Evolutionary conservation across 2,113 vertebrate genomes (phyloP).

Genomic region (Ochotona princeps): DNA sequence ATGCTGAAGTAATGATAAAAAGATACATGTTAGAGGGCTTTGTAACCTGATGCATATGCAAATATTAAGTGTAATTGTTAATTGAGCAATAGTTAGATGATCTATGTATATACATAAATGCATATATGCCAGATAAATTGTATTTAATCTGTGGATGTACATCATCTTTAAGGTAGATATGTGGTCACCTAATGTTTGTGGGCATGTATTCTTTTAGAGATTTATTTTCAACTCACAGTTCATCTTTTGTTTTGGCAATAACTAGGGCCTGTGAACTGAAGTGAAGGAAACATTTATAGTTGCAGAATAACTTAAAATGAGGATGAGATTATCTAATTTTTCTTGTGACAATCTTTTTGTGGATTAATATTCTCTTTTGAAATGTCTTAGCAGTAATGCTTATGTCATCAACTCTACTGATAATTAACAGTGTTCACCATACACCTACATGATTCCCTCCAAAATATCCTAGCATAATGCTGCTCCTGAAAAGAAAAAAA

Average conservation of each 20-base stretch:
- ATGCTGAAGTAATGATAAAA: neutral
- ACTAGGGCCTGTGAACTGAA: slow-evolving; percentile 81
- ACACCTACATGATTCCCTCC: slow-evolving; percentile 78
- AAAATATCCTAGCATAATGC: slow-evolving; percentile 55
- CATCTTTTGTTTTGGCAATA: slow-evolving; percentile 81
- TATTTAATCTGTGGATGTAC: neutral
- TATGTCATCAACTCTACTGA: slow-evolving; percentile 77
- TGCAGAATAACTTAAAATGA: slow-evolving; percentile 76
- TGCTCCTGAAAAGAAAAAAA: slow-evolving; percentile 68
- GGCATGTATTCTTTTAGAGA: slow-evolving; percentile 72
- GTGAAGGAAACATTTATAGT: slow-evolving; percentile 82
- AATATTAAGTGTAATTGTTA: neutral
- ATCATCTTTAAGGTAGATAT: neutral
- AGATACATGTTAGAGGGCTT: neutral
- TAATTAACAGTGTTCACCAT: slow-evolving; percentile 84
- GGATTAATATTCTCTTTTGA: slow-evolving; percentile 83
- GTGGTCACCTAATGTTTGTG: slow-evolving; percentile 71
- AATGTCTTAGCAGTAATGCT: slow-evolving; percentile 67
- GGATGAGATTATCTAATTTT: slow-evolving; percentile 85
- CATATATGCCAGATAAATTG: neutral
- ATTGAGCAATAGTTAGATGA: neutral
- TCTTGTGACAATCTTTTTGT: slow-evolving; percentile 80
- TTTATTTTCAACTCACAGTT: slow-evolving; percentile 74
- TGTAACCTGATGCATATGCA: neutral
- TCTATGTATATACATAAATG: too few relatives aligned